These are phyloP conservation scores for Thamnophis elegans DNA, from an alignment of 2,797 vertebrate species.

Conservation along the genomic window DNA sequence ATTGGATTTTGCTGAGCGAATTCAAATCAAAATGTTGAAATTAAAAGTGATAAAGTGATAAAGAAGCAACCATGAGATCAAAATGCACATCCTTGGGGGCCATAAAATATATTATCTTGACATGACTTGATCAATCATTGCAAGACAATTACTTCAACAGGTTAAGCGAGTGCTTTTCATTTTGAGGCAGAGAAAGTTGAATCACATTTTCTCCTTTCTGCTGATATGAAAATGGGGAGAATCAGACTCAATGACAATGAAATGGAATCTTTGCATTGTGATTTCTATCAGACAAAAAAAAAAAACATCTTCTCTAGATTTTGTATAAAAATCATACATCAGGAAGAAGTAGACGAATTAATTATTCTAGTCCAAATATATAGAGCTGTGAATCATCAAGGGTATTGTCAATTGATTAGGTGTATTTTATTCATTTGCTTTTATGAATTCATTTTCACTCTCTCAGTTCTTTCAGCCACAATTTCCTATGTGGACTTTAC, in stretches of 20 bases:
- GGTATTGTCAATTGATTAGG: slow-evolving; percentile 17
- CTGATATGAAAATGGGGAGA: slow-evolving; percentile 39
- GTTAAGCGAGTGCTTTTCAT: slow-evolving; percentile 55
- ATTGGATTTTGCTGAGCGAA: slow-evolving; percentile 70
- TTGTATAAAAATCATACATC: slow-evolving; percentile 41
- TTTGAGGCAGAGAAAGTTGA: slow-evolving; percentile 50
- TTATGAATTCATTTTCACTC: neutral
- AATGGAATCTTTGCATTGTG: slow-evolving; percentile 15
- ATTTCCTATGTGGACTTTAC: neutral
- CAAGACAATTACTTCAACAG: slow-evolving; percentile 70
- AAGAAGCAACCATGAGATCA: slow-evolving; percentile 60
- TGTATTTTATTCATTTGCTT: slow-evolving; percentile 2
- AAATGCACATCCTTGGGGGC: slow-evolving; percentile 60
- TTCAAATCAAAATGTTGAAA: slow-evolving; percentile 70
- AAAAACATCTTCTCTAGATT: slow-evolving; percentile 24
- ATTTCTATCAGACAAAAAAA: slow-evolving; percentile 41
- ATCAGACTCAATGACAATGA: slow-evolving; percentile 28
- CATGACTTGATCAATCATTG: slow-evolving; percentile 70
- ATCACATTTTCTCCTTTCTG: slow-evolving; percentile 1
- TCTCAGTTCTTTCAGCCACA: neutral
- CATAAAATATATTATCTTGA: slow-evolving; percentile 72
- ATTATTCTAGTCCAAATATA: neutral
- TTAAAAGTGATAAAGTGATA: slow-evolving; percentile 76
- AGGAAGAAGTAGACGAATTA: neutral
- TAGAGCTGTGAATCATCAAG: slow-evolving; percentile 25